phyloP scores from a whole-genome alignment of 2,797 vertebrate species.

The Chrysocyon brachyurus region DNA sequence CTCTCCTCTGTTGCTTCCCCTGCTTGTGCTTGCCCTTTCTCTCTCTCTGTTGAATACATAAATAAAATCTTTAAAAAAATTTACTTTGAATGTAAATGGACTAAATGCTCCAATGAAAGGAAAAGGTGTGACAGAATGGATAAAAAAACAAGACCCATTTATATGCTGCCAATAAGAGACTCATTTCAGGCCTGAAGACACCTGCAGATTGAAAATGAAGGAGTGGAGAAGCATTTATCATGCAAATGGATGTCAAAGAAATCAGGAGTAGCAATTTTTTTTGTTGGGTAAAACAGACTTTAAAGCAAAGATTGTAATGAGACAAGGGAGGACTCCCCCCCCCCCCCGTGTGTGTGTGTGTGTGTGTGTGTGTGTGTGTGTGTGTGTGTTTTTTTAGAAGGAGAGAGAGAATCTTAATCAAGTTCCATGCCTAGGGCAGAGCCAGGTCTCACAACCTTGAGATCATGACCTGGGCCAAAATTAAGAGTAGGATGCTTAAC shows the following conservation, averaged over 20 bases:
- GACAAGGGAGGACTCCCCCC: not conserved
- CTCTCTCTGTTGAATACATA: no score
- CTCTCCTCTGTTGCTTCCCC: no score
- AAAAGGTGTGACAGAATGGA: not conserved
- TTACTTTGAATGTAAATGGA: not conserved
- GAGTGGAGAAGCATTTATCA: not conserved
- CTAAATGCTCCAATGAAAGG: not conserved
- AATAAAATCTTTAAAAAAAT: no score
- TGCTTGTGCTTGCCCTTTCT: no score
- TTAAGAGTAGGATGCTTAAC: not conserved
- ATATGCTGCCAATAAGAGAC: not conserved
- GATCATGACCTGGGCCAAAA: not conserved
- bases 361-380: no score
- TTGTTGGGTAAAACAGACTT: not conserved
- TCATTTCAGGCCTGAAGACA: not conserved
- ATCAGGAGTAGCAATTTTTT: not conserved
- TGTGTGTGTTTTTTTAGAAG: not conserved
- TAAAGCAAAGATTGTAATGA: not conserved
- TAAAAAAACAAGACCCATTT: not conserved
- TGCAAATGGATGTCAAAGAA: not conserved
- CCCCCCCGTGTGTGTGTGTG: no score
- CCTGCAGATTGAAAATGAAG: not conserved
- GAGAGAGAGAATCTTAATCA: not conserved
- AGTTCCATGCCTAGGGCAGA: not conserved
- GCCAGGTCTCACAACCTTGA: not conserved